Evolutionary conservation across 2,888 invertebrate species (phyloP).

Genomic region (Lacanobia oleracea): DNA sequence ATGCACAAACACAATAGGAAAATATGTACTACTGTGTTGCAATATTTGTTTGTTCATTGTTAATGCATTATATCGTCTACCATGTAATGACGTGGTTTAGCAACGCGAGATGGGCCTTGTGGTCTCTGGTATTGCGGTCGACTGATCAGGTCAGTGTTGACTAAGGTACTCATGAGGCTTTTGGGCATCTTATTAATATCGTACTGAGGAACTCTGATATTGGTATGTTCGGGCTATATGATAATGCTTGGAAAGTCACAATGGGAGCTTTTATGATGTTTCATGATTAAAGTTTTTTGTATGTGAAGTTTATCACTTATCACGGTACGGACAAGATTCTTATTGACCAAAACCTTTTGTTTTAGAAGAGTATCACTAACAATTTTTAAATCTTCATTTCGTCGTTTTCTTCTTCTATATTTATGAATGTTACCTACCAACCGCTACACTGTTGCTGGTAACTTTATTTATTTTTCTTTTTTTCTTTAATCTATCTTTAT

Average conservation of each 20-base stretch:
- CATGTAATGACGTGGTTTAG: slow-evolving; percentile 43
- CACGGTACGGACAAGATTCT: background rate
- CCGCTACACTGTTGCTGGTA: background rate
- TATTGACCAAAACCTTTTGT: background rate
- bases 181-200: background rate
- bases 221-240: background rate
- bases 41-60: slow-evolving; percentile 63
- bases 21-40: slow-evolving; percentile 62
- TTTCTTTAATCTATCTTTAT: too few species aligned
- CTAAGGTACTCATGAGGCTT: background rate
- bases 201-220: background rate
- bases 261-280: background rate
- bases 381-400: background rate
- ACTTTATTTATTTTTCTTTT: background rate
- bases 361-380: background rate
- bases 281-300: background rate
- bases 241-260: background rate
- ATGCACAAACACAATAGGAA: slow-evolving; percentile 63
- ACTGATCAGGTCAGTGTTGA: slow-evolving; percentile 1
- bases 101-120: slow-evolving; percentile 41
- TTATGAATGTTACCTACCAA: background rate
- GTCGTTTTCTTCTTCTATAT: background rate
- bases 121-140: slow-evolving; percentile 25
- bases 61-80: slow-evolving; percentile 59
- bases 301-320: background rate